Evolutionary conservation across 2,888 invertebrate species (phyloP).

Genomic region (Zele albiditarsus): DNA sequence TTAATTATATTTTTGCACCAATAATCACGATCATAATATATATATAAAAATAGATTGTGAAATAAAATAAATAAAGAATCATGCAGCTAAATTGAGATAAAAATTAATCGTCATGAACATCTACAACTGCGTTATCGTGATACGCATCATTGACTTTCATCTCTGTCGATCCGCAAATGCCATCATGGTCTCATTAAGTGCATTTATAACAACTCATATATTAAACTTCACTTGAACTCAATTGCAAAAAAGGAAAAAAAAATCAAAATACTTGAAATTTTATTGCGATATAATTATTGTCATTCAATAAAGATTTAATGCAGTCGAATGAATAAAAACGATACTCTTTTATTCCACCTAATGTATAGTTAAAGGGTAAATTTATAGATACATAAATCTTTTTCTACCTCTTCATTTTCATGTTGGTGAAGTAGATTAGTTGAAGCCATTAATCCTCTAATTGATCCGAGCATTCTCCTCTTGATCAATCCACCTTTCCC

Average conservation of each 20-base stretch:
- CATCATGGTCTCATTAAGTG: constrained; percentile 2
- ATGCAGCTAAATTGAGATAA: neutral
- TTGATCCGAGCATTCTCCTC: constrained; percentile 70
- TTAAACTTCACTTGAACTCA: neutral
- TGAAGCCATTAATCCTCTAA: constrained; percentile 69
- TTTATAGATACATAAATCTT: constrained; percentile 4
- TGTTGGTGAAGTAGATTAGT: constrained; percentile 66
- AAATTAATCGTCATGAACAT: neutral
- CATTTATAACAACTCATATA: neutral
- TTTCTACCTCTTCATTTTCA: constrained; percentile 66
- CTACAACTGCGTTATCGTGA: neutral
- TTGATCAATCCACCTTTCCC: constrained; percentile 65
- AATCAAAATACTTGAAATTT: neutral
- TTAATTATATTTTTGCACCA: neutral
- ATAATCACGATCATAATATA: neutral
- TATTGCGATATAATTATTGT: neutral
- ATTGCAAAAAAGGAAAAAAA: neutral
- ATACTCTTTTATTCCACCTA: neutral
- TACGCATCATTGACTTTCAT: constrained; percentile 9
- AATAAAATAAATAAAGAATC: neutral
- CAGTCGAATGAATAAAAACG: neutral
- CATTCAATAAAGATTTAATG: neutral
- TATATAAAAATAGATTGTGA: neutral
- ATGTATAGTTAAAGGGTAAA: neutral
- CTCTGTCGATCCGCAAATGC: neutral